phyloP scores from a whole-genome alignment of 2,113 vertebrate genomes.

The Clarias magur region DNA sequence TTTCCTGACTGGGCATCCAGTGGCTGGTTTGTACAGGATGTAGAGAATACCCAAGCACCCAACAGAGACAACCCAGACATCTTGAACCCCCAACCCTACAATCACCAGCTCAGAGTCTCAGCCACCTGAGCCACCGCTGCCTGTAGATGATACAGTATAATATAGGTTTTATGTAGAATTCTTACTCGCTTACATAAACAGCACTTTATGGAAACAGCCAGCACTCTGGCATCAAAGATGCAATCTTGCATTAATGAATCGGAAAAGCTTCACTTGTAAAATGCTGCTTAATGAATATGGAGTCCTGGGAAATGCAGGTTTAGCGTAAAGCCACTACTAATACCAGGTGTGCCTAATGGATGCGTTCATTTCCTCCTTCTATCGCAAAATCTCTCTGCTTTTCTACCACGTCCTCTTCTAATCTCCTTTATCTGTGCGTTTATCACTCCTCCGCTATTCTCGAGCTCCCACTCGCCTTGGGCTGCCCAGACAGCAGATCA shows the following conservation, averaged over 20 bases:
- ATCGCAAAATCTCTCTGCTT: constrained; percentile 46
- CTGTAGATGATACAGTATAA: neutral
- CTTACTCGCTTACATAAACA: neutral
- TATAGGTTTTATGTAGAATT: neutral
- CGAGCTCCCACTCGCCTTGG: constrained; percentile 49
- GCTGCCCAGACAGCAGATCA: constrained; percentile 63
- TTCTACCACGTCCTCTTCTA: constrained; percentile 54
- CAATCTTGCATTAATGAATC: neutral
- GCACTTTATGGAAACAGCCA: neutral
- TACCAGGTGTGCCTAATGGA: constrained; percentile 43
- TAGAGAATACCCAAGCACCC: too few relatives aligned
- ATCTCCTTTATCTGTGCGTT: constrained; percentile 61
- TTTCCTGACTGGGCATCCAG: too few relatives aligned
- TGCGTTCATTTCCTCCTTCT: constrained; percentile 44
- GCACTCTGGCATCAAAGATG: neutral
- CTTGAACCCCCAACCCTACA: too few relatives aligned
- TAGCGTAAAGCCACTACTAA: constrained; percentile 40
- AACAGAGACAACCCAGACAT: too few relatives aligned
- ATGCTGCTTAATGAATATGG: neutral
- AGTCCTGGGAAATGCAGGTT: constrained; percentile 44
- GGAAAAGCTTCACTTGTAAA: neutral
- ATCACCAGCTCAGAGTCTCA: too few relatives aligned
- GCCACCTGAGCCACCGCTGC: too few relatives aligned
- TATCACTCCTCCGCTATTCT: constrained; percentile 63
- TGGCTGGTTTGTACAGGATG: too few relatives aligned